Evolutionary conservation across 2,797 vertebrate species (phyloP).

Genomic region (Rhinogobio ventralis): DNA sequence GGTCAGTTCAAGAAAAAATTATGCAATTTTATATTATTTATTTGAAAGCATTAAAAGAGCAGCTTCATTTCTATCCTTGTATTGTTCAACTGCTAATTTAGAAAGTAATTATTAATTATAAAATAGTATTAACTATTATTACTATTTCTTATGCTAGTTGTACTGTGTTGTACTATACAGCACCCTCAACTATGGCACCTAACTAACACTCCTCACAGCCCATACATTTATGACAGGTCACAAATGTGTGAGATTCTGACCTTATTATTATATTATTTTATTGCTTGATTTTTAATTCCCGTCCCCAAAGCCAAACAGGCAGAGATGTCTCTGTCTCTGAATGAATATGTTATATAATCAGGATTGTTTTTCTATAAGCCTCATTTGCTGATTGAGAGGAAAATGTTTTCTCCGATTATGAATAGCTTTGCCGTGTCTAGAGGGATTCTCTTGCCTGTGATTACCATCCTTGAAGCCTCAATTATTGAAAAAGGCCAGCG

Average conservation of each 20-base stretch:
- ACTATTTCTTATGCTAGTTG: not conserved
- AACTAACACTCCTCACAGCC: not conserved
- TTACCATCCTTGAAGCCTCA: conserved; percentile 69
- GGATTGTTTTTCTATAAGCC: conserved; percentile 33
- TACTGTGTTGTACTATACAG: not conserved
- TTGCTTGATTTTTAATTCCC: not conserved
- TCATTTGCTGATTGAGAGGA: conserved; percentile 39
- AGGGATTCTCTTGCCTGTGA: conserved; percentile 55
- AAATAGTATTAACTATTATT: too few species aligned
- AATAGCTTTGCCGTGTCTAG: conserved; percentile 52
- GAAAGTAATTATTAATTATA: too few species aligned
- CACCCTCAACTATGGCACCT: not conserved
- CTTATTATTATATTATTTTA: not conserved
- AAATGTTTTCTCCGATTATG: conserved; percentile 47
- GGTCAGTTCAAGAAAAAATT: too few species aligned
- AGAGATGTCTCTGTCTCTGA: not conserved
- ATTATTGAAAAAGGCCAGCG: conserved; percentile 72
- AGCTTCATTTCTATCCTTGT: too few species aligned
- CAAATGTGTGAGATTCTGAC: not conserved
- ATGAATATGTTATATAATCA: conserved; percentile 35
- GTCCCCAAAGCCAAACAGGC: not conserved
- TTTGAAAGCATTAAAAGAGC: too few species aligned
- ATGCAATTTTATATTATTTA: too few species aligned
- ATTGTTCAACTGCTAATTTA: too few species aligned
- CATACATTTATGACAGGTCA: not conserved